Evolutionary conservation across 2,888 invertebrate genomes (phyloP).

Genomic region (Thera britannica): DNA sequence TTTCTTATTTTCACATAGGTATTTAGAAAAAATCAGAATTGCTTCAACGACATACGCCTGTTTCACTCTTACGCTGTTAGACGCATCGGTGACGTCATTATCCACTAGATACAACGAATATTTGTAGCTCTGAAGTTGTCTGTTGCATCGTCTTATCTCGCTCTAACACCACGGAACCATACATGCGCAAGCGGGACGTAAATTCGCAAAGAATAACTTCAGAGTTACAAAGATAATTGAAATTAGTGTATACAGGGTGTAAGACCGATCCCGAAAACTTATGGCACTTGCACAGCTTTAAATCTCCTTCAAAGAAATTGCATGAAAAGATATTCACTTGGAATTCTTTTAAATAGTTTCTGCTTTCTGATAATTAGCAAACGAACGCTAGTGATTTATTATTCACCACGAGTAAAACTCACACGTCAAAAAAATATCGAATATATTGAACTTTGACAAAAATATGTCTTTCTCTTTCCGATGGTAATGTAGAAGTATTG

Average conservation of each 20-base stretch:
- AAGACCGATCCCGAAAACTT: neutral
- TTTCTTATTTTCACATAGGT: neutral
- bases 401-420: too few relatives aligned
- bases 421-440: too few relatives aligned
- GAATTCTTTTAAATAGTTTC: neutral
- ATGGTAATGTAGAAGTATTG: too few relatives aligned
- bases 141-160: neutral
- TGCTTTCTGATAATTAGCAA: neutral
- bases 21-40: slow-evolving; percentile 1
- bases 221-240: neutral
- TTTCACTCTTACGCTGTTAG: neutral
- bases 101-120: neutral
- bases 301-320: neutral
- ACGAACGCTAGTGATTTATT: too few relatives aligned
- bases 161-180: neutral
- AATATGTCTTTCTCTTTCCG: too few relatives aligned
- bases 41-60: neutral
- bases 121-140: neutral
- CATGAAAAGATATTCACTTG: neutral
- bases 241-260: neutral
- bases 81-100: neutral
- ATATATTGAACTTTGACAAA: too few relatives aligned
- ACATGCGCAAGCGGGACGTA: neutral
- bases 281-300: neutral
- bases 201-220: neutral